These are phyloP conservation scores for Pristionchus fissidentatus DNA, from an alignment of 2,888 invertebrate genomes.

Conservation along the genomic window DNA sequence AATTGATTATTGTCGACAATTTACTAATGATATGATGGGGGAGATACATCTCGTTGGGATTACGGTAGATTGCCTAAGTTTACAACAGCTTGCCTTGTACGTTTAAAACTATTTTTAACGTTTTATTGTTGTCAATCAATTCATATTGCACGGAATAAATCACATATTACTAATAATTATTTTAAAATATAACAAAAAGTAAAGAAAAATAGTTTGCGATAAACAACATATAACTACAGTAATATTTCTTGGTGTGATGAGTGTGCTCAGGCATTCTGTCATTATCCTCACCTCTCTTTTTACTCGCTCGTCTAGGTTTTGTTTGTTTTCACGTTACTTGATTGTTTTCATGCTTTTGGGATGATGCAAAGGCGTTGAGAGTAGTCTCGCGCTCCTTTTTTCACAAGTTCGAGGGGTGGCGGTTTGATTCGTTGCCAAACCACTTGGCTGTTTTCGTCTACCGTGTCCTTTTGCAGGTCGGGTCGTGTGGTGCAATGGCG, in stretches of 20 bases:
- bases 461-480: background rate
- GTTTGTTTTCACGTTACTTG: background rate
- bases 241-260: background rate
- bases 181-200: background rate
- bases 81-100: too few relatives aligned
- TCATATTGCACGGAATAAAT: too few relatives aligned
- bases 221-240: background rate
- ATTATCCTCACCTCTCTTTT: background rate
- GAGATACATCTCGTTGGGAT: too few relatives aligned
- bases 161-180: too few relatives aligned
- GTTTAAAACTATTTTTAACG: too few relatives aligned
- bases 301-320: background rate
- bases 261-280: background rate
- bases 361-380: background rate
- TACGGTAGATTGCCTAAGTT: too few relatives aligned
- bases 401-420: too few relatives aligned
- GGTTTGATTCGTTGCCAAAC: background rate
- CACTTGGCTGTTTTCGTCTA: background rate
- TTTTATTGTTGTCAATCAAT: too few relatives aligned
- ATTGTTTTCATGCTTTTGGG: background rate
- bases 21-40: too few relatives aligned
- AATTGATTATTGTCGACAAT: too few relatives aligned
- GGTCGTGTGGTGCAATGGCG: slow-evolving; percentile 32
- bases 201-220: background rate
- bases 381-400: background rate